These are phyloP conservation scores for Pogonomyrmex californicus DNA, from an alignment of 1,140 invertebrate species.

Conservation along the genomic window DNA sequence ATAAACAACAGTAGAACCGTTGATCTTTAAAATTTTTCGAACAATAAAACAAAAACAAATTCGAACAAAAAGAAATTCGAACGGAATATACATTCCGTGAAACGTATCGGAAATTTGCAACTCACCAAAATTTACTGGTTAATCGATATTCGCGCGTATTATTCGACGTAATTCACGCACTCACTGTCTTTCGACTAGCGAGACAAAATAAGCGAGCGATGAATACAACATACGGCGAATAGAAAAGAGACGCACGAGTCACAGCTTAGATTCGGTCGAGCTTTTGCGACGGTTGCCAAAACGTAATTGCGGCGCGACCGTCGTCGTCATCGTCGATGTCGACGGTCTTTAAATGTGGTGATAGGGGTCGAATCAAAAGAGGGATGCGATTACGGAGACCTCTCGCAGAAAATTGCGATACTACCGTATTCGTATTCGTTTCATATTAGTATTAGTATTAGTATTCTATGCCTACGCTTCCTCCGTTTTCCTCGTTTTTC, in stretches of 20 bases:
- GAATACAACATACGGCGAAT: background rate
- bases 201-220: too few relatives aligned
- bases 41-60: too few relatives aligned
- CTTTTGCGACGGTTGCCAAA: background rate
- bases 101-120: background rate
- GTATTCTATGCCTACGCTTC: too few relatives aligned
- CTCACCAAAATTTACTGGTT: background rate
- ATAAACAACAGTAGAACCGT: background rate
- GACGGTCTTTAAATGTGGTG: background rate
- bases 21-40: background rate
- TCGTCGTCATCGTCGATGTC: background rate
- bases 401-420: background rate
- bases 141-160: background rate
- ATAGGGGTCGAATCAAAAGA: background rate
- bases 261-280: background rate
- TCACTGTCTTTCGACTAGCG: too few relatives aligned
- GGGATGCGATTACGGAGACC: background rate
- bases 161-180: background rate
- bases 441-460: too few relatives aligned
- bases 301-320: constrained; percentile 11
- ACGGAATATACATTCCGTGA: background rate
- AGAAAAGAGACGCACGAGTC: background rate
- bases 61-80: too few relatives aligned
- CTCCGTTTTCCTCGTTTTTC: too few relatives aligned
- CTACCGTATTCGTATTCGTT: background rate